Conservation (phyloP, 2,888 invertebrate genomes). For the Parnassius smintheus region DNA sequence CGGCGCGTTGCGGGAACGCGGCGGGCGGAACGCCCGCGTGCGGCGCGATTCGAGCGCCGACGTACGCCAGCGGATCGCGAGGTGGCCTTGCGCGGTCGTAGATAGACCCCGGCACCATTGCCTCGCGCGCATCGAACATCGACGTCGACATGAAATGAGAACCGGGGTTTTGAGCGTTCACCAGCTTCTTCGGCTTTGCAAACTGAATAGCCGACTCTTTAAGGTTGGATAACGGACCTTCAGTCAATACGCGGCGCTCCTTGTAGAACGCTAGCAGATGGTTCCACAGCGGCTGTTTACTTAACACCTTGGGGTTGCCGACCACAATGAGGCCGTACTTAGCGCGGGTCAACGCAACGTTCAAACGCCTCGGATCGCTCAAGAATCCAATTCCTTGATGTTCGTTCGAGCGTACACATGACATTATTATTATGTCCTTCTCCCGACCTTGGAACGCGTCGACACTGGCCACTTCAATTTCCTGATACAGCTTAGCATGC, state of each 20-base stretch:
- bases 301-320: conserved; percentile 98
- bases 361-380: conserved; percentile 97
- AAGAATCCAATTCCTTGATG: conserved; percentile 99
- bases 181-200: conserved; percentile 97
- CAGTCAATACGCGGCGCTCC: conserved; percentile 97
- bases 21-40: conserved; percentile 95
- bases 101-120: conserved; percentile 95
- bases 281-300: conserved; percentile 99
- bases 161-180: conserved; percentile 96
- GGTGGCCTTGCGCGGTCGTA: conserved; percentile 92
- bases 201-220: conserved; percentile 98
- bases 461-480: conserved; percentile 99
- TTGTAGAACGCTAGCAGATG: conserved; percentile 98
- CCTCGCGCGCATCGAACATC: conserved; percentile 98
- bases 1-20: conserved; percentile 94
- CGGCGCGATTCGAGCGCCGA: conserved; percentile 90
- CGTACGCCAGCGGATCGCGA: conserved; percentile 96
- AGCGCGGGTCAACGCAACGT: conserved; percentile 98
- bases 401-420: conserved; percentile 98
- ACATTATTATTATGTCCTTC: conserved; percentile 99
- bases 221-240: conserved; percentile 97
- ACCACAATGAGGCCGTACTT: conserved; percentile 99
- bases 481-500: conserved; percentile 97
- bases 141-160: conserved; percentile 98
- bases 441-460: conserved; percentile 99